A percentile compares a stretch with the other conserved stretches of the same genome.
Evolutionary conservation across 1,140 invertebrate genomes (phyloP).

Genomic region (Drosophila serrata): DNA sequence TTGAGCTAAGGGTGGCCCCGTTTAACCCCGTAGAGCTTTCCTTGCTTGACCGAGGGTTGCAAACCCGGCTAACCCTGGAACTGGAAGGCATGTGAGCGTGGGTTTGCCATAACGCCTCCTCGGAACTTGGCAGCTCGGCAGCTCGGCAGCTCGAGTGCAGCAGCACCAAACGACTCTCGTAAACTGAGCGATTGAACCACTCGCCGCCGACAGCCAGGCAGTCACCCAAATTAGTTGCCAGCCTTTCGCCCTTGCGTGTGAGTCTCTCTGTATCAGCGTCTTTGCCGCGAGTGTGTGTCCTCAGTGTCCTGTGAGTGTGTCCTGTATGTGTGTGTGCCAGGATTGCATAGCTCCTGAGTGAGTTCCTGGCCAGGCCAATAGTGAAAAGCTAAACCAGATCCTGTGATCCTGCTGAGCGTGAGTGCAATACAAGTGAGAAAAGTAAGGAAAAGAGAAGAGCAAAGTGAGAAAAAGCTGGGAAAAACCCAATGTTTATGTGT

Average conservation of each 20-base stretch:
- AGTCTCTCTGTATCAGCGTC: slow-evolving; percentile 53
- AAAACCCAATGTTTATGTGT: slow-evolving; percentile 46
- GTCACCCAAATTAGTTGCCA: slow-evolving; percentile 83
- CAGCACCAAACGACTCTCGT: slow-evolving; percentile 42
- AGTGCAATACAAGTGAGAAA: neutral
- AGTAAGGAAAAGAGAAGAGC: neutral
- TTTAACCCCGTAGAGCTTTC: slow-evolving; percentile 33
- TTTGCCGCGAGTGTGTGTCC: slow-evolving; percentile 38
- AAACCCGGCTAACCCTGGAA: slow-evolving; percentile 45
- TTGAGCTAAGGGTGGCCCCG: slow-evolving; percentile 4
- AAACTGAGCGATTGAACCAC: slow-evolving; percentile 3
- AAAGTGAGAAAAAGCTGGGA: no score
- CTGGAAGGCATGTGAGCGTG: slow-evolving; percentile 31
- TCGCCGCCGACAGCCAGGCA: slow-evolving; percentile 35
- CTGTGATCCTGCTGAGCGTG: slow-evolving; percentile 26
- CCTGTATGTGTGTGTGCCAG: slow-evolving; percentile 7
- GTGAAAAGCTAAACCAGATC: slow-evolving; percentile 22
- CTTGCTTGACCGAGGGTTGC: slow-evolving; percentile 8
- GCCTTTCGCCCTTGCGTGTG: slow-evolving; percentile 77
- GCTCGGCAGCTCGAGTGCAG: slow-evolving; percentile 34
- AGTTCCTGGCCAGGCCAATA: slow-evolving; percentile 10
- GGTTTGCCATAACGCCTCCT: slow-evolving; percentile 12
- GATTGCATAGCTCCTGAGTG: slow-evolving; percentile 19
- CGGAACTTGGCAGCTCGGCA: slow-evolving; percentile 3
- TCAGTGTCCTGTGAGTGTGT: slow-evolving; percentile 28